phyloP scores from a whole-genome alignment of 2,888 invertebrate species.

The Zele albiditarsus region DNA sequence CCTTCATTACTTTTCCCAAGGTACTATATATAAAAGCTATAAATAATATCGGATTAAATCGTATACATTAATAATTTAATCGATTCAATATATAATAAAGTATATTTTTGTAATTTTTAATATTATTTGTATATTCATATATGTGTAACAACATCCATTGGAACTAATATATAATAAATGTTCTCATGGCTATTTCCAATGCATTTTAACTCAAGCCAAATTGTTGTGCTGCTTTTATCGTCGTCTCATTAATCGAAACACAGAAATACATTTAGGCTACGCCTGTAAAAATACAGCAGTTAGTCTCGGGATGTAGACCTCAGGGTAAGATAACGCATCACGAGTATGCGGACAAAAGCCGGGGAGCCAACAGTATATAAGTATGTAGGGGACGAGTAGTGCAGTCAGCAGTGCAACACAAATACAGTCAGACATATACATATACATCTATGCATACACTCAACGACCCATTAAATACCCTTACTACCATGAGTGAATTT shows the following conservation, averaged over 20 bases:
- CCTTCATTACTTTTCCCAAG: not conserved
- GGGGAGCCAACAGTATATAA: slow-evolving; percentile 15
- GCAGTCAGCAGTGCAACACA: slow-evolving; percentile 19
- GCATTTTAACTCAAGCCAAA: slow-evolving; percentile 14
- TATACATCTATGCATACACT: not conserved
- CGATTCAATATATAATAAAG: not conserved
- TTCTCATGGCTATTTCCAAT: not conserved
- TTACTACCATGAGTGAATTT: slow-evolving; percentile 13
- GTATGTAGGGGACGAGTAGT: slow-evolving; percentile 17
- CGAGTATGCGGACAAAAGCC: slow-evolving; percentile 32
- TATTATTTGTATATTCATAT: not conserved
- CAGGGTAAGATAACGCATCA: slow-evolving; percentile 47
- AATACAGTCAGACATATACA: not conserved
- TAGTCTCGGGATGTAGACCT: slow-evolving; percentile 42
- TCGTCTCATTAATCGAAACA: slow-evolving; percentile 61
- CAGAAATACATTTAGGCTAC: slow-evolving; percentile 59
- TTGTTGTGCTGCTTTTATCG: slow-evolving; percentile 52
- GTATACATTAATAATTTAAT: not conserved
- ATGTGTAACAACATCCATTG: not conserved
- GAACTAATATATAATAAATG: not conserved
- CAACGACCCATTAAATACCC: slow-evolving; percentile 32
- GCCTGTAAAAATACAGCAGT: slow-evolving; percentile 54
- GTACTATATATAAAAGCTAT: not conserved
- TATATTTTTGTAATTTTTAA: not conserved
- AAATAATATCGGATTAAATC: slow-evolving; percentile 2